Evolutionary conservation across 92 coral and sea anemone genomes (phyloP), one percentile per base, ranked within the genome.

Genomic region (Actinernus sp.): DNA sequence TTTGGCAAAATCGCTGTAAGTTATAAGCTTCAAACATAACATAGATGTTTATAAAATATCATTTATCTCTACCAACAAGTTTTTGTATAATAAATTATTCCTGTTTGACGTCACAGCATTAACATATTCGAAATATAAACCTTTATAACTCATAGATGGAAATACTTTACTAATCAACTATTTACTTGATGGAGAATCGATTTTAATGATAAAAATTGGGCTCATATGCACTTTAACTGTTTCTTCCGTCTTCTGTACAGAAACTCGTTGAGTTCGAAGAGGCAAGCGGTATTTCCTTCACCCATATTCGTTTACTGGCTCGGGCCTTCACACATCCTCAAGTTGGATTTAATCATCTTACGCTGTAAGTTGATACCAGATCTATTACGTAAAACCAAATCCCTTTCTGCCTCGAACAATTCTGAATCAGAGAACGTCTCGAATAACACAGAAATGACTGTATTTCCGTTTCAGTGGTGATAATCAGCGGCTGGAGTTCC

Each of bases 301-400:
- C 71, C 23, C 99, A 95, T 55, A 95, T 95, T 68, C 97, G 99
- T 29, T 75, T 95, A 45, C 72, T 95, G 59, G 99, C 99, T 34
- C 87, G 92, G 41, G 99, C 99, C 27, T 91, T 95, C 59, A 95
- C 99, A 31, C 99, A 95, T 48, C 96, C 99, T 1, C 99, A 95
- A 71, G 99, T 95, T 27, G 99, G 99, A 52, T 90, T 75, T 73
- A 95, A 95, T 74, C 83, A 95, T 58, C 74, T 95, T 30, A 95
- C 99, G 1, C 78, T 95, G 99, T 95, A 64, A 81, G 98, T 88
- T 7, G 17, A 13, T 46, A 22, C 30, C 11, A 26, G 24, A 31
- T 2, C 43, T 19, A 13, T 13, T 61, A 36, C 9, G 41, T 34
- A 34, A 34, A 34, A 34, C 41, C 6, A 34, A 6, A 14, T 34